Conservation (phyloP, 1,140 invertebrate species). For the honey bee (Apis mellifera) region Amel_HAv3.1 CM009934.2:7283001-7283500, state of each 20-base stretch:
- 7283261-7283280: too few species aligned
- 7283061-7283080: not conserved
- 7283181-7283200: too few species aligned
- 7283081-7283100: too few species aligned
- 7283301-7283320: not conserved
- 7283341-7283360: not conserved
- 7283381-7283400: not conserved
- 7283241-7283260: too few species aligned
- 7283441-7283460: not conserved
- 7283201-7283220: too few species aligned
- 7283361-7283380: not conserved
- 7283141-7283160: not conserved
- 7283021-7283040: not conserved
- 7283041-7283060: not conserved
- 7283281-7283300: too few species aligned
- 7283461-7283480: not conserved
- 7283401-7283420: not conserved
- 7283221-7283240: too few species aligned
- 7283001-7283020: not conserved
- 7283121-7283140: not conserved
- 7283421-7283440: not conserved
- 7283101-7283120: not conserved
- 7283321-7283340: not conserved
- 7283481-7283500: not conserved
- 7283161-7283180: not conserved